Base-by-base conservation (phyloP, 2,888 invertebrate species). In the Lycia hirtaria region DNA sequence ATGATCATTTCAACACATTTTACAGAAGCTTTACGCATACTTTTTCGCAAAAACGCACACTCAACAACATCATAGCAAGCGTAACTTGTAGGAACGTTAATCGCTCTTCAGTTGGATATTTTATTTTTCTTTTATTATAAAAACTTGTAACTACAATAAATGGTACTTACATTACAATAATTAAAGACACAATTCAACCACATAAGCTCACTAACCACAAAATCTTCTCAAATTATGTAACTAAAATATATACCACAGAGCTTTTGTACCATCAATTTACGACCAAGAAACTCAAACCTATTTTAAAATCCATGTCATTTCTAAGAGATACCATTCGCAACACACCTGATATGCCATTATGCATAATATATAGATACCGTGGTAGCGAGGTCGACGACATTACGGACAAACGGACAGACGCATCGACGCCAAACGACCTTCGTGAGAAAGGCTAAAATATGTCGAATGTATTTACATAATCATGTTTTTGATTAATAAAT, bases 401-500 rank as follows among this genome's bases (percentile, higher is more conserved):
- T 47, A 49, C 61, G 50, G 69, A 77, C 81, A 90, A 89, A 90
- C 90, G 50, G 70, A 77, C 81, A 90, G 90, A 90, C 90, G 73
- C 75, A 74, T 68, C 80, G 90, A 81, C 90, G 88, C 90, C 89
- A 62, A 35, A 60, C 72, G 78, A 69, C 78, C 80, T 80, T 80
- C 87, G 88, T 88, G 86, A 82, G 87, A 88, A 87, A 75, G 71
- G 65, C 73, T 76, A 68, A 83, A 80, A 82, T 81, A 81, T 80
- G 76, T 73, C 77, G 72, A 75, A 78, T 76, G 48, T 65, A 88
- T 89, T 90, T 75, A 67, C 88, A 90, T 89, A 89, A 89, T 86
- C 84, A 75, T 82, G 81, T 85, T 79, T 75, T 70, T 76, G 69
- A 73, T 75, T 71, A 64, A 80, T 84, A 82, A 85, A 83, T 87